These are phyloP conservation scores for Stictocephala bisonia DNA, from an alignment of 2,888 invertebrate species.

Conservation along the genomic window DNA sequence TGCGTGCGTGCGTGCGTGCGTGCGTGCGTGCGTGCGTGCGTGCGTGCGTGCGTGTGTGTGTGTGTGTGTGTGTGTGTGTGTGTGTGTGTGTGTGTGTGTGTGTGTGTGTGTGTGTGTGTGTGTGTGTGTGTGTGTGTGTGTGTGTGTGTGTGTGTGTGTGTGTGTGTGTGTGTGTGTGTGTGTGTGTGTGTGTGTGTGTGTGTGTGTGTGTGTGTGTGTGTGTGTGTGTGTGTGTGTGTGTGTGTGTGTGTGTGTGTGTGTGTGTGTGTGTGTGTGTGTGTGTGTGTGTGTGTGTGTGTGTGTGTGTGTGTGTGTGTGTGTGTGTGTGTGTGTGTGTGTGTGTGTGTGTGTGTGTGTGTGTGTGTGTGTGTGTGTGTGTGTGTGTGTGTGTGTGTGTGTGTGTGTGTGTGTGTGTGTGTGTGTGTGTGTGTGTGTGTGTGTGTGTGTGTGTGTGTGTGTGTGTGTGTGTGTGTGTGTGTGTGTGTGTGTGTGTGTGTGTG, in stretches of 20 bases:
- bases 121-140: too few relatives aligned
- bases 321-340: conserved; percentile 22
- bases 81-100: too few relatives aligned
- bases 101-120: too few relatives aligned
- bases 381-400: conserved; percentile 29
- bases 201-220: conserved; percentile 22
- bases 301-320: conserved; percentile 22
- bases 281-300: conserved; percentile 29
- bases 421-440: conserved; percentile 20
- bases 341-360: conserved; percentile 27
- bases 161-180: conserved; percentile 27
- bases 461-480: conserved; percentile 29
- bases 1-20: too few relatives aligned
- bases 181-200: conserved; percentile 24
- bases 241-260: conserved; percentile 29
- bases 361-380: conserved; percentile 29
- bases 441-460: conserved; percentile 29
- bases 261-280: conserved; percentile 29
- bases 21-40: too few relatives aligned
- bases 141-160: too few relatives aligned
- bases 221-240: conserved; percentile 29
- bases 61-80: too few relatives aligned
- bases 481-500: conserved; percentile 29
- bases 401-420: conserved; percentile 24
- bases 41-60: too few relatives aligned